Percentiles rank a stretch among this genome's conserved stretches.
Conservation (phyloP, 53 echinoderm and acorn worm genomes). For the Echinarachnius parma region DNA sequence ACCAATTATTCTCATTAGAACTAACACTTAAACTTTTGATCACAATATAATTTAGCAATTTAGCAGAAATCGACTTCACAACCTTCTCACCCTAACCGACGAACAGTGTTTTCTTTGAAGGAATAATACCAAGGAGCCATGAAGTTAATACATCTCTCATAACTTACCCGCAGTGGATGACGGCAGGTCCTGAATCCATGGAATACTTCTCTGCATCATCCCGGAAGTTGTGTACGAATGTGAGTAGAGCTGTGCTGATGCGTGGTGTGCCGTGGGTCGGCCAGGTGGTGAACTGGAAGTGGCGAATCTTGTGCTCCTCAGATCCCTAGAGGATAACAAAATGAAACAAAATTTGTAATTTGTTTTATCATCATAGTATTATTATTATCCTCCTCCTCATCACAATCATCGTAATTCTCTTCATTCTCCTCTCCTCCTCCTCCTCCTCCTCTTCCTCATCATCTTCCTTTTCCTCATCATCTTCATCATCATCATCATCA, state of each 20-base stretch:
- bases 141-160: too few species aligned
- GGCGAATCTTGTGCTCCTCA: conserved; percentile 59
- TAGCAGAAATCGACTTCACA: too few species aligned
- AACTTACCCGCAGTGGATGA: conserved; percentile 90
- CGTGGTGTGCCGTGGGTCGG: conserved; percentile 74
- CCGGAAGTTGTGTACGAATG: conserved; percentile 65
- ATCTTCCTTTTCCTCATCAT: conserved; percentile 1
- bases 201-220: conserved; percentile 26
- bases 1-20: too few species aligned
- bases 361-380: background rate
- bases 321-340: conserved; percentile 46
- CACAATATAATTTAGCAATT: too few species aligned
- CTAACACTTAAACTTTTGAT: too few species aligned
- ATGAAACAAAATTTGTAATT: background rate
- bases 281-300: conserved; percentile 69
- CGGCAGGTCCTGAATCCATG: conserved; percentile 57
- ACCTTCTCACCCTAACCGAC: too few species aligned
- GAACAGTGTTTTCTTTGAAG: too few species aligned
- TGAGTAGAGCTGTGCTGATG: conserved; percentile 50
- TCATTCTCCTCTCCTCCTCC: background rate
- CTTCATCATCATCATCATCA: conserved; percentile 7
- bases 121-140: too few species aligned
- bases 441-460: background rate
- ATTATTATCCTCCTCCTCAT: background rate
- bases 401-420: background rate